These are phyloP conservation scores for Neosilurus hyrtlii DNA, from an alignment of 2,797 vertebrate genomes.

Conservation along the genomic window DNA sequence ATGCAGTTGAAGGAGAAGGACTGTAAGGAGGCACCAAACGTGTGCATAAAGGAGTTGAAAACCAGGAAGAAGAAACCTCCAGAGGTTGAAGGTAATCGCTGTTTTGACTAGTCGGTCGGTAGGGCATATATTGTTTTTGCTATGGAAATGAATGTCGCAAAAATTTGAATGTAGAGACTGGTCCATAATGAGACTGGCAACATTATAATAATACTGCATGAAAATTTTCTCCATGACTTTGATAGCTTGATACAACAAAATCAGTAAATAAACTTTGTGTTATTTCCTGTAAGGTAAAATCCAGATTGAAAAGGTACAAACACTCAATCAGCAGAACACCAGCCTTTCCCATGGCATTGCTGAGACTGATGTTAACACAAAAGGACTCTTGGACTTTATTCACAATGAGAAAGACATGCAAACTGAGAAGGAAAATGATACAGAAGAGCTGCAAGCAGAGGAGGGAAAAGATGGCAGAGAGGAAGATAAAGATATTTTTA, in stretches of 20 bases:
- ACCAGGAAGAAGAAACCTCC: constrained; percentile 75
- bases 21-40: constrained; percentile 73
- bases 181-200: not conserved
- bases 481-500: constrained; percentile 36
- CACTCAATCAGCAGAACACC: constrained; percentile 82
- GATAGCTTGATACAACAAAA: not conserved
- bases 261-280: not conserved
- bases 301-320: constrained; percentile 71
- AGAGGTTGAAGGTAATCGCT: constrained; percentile 74
- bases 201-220: not conserved
- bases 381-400: constrained; percentile 55
- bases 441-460: not conserved
- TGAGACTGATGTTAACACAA: constrained; percentile 36
- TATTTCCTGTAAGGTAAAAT: constrained; percentile 65
- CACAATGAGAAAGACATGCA: constrained; percentile 27
- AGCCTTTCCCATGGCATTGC: constrained; percentile 60
- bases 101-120: no score
- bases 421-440: constrained; percentile 41
- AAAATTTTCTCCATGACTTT: not conserved
- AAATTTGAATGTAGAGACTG: not conserved
- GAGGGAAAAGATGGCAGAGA: constrained; percentile 47
- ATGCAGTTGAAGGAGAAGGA: constrained; percentile 62
- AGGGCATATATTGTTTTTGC: no score
- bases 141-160: not conserved
- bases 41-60: constrained; percentile 68